Evolutionary conservation across 2,113 vertebrate species (phyloP).

Genomic region (Brachyistius frenatus): DNA sequence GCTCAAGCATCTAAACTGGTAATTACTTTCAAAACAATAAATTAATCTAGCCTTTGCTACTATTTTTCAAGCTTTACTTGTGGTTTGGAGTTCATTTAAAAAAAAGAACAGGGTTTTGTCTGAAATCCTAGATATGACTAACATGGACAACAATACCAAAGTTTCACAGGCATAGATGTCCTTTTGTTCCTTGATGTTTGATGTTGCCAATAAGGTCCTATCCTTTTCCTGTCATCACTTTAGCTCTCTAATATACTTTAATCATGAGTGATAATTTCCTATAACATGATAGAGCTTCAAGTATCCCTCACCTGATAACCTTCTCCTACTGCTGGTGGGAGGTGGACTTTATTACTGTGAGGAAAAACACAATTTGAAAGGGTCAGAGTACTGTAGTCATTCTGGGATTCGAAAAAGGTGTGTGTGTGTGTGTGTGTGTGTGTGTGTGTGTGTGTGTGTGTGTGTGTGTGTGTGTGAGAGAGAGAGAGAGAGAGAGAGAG

Average conservation of each 20-base stretch:
- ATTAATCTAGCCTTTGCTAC: neutral
- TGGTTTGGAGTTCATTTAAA: neutral
- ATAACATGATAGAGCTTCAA: neutral
- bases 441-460: slow-evolving; percentile 3
- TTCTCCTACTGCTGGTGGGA: slow-evolving; percentile 4
- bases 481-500: no score
- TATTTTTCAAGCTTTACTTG: neutral
- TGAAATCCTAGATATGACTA: neutral
- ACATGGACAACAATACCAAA: neutral
- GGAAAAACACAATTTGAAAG: slow-evolving; percentile 11
- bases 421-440: slow-evolving; percentile 6
- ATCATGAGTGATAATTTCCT: neutral
- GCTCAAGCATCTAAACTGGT: no score
- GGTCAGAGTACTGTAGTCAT: slow-evolving; percentile 18
- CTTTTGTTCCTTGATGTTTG: neutral
- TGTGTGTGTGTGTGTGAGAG: slow-evolving; percentile 5
- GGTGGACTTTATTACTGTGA: neutral
- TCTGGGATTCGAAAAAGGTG: neutral
- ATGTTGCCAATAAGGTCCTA: neutral
- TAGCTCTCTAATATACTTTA: neutral
- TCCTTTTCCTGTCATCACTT: neutral
- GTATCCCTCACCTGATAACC: neutral
- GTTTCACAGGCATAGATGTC: neutral
- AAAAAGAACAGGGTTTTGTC: neutral
- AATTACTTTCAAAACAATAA: no score